Evolutionary conservation across 2,888 invertebrate species (phyloP).

Genomic region (Polia nebulosa): DNA sequence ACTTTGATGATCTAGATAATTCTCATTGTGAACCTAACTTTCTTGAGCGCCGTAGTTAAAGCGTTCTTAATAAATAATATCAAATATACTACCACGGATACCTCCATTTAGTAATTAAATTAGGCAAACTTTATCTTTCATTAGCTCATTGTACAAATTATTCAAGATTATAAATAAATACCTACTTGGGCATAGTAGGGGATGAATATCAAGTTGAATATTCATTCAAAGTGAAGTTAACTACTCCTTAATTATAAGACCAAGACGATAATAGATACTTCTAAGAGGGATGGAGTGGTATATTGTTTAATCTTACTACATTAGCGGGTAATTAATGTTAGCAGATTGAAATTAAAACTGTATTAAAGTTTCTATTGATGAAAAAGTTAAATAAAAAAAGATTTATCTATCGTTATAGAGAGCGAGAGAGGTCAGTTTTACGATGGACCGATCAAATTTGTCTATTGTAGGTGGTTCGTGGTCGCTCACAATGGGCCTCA

Average conservation of each 20-base stretch:
- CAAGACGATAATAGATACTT: slow-evolving; percentile 6
- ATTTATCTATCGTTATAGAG: too few species aligned
- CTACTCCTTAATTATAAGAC: slow-evolving; percentile 26
- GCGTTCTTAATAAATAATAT: slow-evolving; percentile 21
- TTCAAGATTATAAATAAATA: slow-evolving; percentile 26
- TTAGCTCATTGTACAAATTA: slow-evolving; percentile 29
- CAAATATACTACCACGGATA: slow-evolving; percentile 22
- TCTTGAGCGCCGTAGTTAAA: neutral
- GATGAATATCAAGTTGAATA: slow-evolving; percentile 32
- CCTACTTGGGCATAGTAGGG: slow-evolving; percentile 13
- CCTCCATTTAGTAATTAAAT: slow-evolving; percentile 30
- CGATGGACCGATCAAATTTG: too few species aligned
- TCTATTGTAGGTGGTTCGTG: too few species aligned
- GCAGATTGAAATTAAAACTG: neutral
- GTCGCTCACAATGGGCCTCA: too few species aligned
- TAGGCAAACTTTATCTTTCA: slow-evolving; percentile 31
- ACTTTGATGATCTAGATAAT: slow-evolving; percentile 14
- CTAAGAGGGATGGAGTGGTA: neutral
- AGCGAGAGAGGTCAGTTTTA: too few species aligned
- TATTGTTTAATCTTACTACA: slow-evolving; percentile 7
- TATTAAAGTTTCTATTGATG: too few species aligned
- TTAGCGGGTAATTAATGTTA: neutral
- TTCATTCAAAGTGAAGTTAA: slow-evolving; percentile 9
- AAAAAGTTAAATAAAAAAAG: too few species aligned
- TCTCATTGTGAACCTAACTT: slow-evolving; percentile 10